These are phyloP conservation scores for Gymnoscelis rufifasciata DNA, from an alignment of 2,888 invertebrate genomes.

Conservation along the genomic window DNA sequence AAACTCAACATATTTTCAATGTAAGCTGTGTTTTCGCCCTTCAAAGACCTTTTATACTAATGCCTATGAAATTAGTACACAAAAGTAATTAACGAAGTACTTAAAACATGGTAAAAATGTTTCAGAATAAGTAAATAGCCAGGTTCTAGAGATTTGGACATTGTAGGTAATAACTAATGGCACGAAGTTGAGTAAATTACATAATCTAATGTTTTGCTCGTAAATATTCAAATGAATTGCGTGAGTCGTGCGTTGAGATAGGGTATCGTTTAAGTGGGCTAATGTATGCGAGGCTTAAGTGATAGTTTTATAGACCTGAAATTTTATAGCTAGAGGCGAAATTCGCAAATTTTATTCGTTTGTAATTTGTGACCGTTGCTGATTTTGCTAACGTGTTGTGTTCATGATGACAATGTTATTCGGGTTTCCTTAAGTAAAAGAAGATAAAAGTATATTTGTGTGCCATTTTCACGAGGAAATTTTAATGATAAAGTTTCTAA, in stretches of 20 bases:
- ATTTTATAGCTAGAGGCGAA: constrained; percentile 1
- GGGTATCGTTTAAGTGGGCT: constrained; percentile 34
- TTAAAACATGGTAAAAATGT: constrained; percentile 10
- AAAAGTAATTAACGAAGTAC: neutral
- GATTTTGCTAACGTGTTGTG: too few relatives aligned
- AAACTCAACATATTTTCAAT: too few relatives aligned
- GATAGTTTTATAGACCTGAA: constrained; percentile 28
- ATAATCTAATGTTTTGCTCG: constrained; percentile 42
- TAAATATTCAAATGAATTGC: constrained; percentile 50
- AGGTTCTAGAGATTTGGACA: constrained; percentile 22
- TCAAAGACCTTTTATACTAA: neutral
- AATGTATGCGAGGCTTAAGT: constrained; percentile 38
- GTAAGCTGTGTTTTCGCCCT: neutral
- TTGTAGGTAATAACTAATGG: constrained; percentile 29
- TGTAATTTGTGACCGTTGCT: neutral
- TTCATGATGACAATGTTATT: too few relatives aligned
- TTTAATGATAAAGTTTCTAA: too few relatives aligned
- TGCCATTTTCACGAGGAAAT: too few relatives aligned
- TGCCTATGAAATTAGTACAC: neutral
- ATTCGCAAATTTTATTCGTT: neutral
- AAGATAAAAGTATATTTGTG: too few relatives aligned
- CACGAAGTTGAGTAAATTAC: constrained; percentile 35
- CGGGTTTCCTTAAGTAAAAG: too few relatives aligned
- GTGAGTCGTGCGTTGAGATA: constrained; percentile 42
- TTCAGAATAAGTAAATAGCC: constrained; percentile 22